Evolutionary conservation across 2,797 vertebrate genomes (phyloP).

Genomic region (Acrocephalus scirpaceus): DNA sequence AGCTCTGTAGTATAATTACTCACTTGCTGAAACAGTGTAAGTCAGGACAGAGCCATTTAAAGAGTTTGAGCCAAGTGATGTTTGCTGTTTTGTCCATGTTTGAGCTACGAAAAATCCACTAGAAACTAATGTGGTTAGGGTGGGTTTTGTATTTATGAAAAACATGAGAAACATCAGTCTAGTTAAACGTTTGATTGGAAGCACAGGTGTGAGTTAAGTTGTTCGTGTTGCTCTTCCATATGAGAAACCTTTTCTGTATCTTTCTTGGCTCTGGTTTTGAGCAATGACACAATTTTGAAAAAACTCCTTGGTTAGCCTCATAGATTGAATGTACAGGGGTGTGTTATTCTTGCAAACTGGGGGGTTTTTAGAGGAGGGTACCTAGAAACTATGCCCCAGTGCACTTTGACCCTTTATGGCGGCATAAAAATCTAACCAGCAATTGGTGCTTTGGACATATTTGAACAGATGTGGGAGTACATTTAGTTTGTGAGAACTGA

Average conservation of each 20-base stretch:
- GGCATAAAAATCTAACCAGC: not conserved
- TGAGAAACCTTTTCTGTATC: not conserved
- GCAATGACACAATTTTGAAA: not conserved
- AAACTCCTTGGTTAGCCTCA: not conserved
- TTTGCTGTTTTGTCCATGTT: not conserved
- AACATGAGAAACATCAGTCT: not conserved
- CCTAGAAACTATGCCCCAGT: not conserved
- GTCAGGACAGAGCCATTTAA: not conserved
- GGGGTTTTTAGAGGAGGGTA: not conserved
- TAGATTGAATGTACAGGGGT: not conserved
- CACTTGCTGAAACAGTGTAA: not conserved
- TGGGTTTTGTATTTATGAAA: not conserved
- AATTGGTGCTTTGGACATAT: not conserved
- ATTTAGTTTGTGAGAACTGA: not conserved
- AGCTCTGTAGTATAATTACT: not conserved
- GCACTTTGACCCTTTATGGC: not conserved
- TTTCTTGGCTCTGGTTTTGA: not conserved
- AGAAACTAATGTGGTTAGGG: not conserved
- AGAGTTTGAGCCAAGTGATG: not conserved
- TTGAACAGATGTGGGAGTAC: not conserved
- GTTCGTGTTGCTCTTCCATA: not conserved
- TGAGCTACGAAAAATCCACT: not conserved
- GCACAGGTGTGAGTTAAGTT: not conserved
- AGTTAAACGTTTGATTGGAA: not conserved
- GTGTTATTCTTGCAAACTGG: not conserved